These are phyloP conservation scores for Delichon dasypus DNA, from an alignment of 2,797 vertebrate species.

Conservation along the genomic window DNA sequence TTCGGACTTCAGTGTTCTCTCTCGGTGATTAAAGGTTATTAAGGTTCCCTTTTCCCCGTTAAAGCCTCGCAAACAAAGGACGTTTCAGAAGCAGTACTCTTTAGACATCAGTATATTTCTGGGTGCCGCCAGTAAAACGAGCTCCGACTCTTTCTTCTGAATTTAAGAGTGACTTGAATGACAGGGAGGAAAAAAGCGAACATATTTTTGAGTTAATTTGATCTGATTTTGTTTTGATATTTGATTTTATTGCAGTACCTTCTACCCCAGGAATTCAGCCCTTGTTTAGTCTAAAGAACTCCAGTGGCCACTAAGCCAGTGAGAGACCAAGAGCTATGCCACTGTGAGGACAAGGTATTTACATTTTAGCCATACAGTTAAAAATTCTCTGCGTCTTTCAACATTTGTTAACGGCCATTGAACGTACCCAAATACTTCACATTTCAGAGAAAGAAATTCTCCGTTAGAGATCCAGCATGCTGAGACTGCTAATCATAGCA, in stretches of 20 bases:
- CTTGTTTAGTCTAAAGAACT: slow-evolving; percentile 53
- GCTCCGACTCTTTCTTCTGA: background rate
- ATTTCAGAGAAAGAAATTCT: background rate
- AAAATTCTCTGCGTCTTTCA: background rate
- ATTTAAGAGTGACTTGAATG: background rate
- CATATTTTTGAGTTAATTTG: slow-evolving; percentile 5
- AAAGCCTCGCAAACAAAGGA: background rate
- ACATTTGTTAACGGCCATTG: background rate
- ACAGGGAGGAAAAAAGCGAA: background rate
- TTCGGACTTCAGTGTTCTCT: background rate
- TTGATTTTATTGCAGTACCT: slow-evolving; percentile 26
- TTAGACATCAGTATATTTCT: background rate
- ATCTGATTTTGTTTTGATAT: slow-evolving; percentile 53
- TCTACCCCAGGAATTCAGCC: slow-evolving; percentile 8
- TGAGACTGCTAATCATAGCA: background rate
- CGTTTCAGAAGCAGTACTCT: background rate
- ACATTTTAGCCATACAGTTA: background rate
- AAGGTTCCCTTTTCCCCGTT: background rate
- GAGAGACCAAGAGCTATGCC: background rate
- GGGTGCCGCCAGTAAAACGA: background rate
- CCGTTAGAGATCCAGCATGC: background rate
- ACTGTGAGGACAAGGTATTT: background rate
- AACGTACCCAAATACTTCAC: background rate
- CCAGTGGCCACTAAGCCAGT: background rate
- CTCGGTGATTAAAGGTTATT: background rate